phyloP scores from a whole-genome alignment of 2,797 vertebrate genomes.

The Pempheris klunzingeri region DNA sequence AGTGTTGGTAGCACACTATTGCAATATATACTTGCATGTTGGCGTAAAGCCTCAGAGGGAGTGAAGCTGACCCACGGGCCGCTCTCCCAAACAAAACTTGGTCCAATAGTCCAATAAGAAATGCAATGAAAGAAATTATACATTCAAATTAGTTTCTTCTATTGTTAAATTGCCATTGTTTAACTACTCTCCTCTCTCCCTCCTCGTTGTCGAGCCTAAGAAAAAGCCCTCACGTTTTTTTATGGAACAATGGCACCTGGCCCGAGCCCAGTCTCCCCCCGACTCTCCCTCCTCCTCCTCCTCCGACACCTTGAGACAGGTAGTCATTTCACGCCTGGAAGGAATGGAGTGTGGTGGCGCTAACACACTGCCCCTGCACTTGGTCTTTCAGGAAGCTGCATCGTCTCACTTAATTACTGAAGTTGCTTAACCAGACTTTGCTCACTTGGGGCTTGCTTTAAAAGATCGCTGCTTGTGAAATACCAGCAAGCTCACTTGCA shows the following conservation, averaged over 20 bases:
- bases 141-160: not conserved
- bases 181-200: conserved; percentile 37
- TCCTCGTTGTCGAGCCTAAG: conserved; percentile 82
- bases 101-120: not conserved
- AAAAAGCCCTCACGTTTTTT: conserved; percentile 90
- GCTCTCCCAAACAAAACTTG: not conserved
- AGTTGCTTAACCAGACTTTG: conserved; percentile 14
- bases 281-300: conserved; percentile 86
- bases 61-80: conserved; percentile 10
- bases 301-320: conserved; percentile 91
- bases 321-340: conserved; percentile 75
- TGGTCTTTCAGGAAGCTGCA: not conserved
- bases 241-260: conserved; percentile 91
- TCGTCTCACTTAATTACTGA: not conserved
- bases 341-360: conserved; percentile 42
- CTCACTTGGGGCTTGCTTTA: conserved; percentile 8
- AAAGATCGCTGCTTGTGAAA: conserved; percentile 23
- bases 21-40: not conserved
- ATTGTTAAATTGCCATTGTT: not conserved
- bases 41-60: not conserved
- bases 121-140: not conserved
- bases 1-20: not conserved
- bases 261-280: conserved; percentile 84
- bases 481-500: conserved; percentile 2
- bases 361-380: conserved; percentile 47